A percentile compares a stretch with the other conserved stretches of the same genome.
Conservation (phyloP, 2,797 vertebrate genomes). For the Phrynocephalus vlangalii region DNA sequence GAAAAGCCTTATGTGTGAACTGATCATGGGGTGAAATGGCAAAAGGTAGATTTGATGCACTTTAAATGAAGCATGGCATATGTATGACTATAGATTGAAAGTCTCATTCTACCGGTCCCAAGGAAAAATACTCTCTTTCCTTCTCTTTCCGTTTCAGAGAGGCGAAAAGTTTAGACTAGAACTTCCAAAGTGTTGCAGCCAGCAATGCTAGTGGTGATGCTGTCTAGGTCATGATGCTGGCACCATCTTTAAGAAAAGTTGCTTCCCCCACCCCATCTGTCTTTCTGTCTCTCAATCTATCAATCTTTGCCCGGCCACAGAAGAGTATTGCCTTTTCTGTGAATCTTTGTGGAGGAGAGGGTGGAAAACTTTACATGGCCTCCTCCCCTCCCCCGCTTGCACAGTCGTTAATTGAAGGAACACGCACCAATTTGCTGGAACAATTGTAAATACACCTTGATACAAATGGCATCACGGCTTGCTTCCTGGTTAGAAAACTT, state of each 20-base stretch:
- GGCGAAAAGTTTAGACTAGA: too few relatives aligned
- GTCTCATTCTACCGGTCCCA: not conserved
- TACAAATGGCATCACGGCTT: conserved; percentile 73
- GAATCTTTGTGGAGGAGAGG: conserved; percentile 49
- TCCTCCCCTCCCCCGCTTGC: conserved; percentile 43
- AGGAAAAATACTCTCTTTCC: too few relatives aligned
- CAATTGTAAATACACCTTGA: conserved; percentile 80
- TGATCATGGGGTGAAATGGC: not conserved
- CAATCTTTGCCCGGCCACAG: conserved; percentile 13
- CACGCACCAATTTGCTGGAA: conserved; percentile 76
- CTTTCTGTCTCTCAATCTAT: conserved; percentile 6
- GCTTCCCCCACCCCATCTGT: not conserved
- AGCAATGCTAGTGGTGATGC: too few relatives aligned
- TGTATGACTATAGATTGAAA: not conserved
- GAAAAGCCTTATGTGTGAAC: not conserved
- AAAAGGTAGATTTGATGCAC: not conserved
- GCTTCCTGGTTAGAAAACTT: conserved; percentile 80
- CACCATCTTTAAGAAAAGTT: not conserved
- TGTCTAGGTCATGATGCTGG: not conserved
- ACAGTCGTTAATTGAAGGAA: conserved; percentile 75
- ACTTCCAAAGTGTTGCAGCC: too few relatives aligned
- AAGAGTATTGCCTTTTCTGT: conserved; percentile 28
- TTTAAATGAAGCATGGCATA: too few relatives aligned
- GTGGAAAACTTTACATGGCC: conserved; percentile 73
- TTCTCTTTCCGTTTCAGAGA: too few relatives aligned